Percentiles rank a stretch among this genome's conserved stretches.
Conservation (phyloP, 1,140 invertebrate species). For the Mylabris phalerata region DNA sequence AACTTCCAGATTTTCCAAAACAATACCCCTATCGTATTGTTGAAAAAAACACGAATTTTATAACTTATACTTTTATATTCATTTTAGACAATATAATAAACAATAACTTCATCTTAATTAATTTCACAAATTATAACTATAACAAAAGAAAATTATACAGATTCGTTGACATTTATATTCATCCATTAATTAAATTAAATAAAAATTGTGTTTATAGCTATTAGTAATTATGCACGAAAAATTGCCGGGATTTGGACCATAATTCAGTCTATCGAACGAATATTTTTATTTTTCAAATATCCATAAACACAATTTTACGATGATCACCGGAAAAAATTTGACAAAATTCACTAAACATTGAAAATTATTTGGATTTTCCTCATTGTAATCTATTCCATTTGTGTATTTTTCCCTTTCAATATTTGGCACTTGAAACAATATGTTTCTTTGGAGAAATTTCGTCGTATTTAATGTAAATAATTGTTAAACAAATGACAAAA, state of each 20-base stretch:
- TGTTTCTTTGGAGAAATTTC: slow-evolving; percentile 7
- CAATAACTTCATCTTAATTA: slow-evolving; percentile 8
- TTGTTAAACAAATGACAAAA: slow-evolving; percentile 6
- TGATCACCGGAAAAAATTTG: too few relatives aligned
- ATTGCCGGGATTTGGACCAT: too few relatives aligned
- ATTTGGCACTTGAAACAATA: slow-evolving; percentile 16
- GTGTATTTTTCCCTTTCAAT: background rate
- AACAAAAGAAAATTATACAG: slow-evolving; percentile 8
- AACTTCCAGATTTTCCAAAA: slow-evolving; percentile 5
- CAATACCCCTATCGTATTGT: background rate
- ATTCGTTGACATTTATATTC: slow-evolving; percentile 8
- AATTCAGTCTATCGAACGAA: too few relatives aligned
- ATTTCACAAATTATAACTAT: background rate
- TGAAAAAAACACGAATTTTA: background rate
- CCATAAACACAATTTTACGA: too few relatives aligned
- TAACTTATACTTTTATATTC: slow-evolving; percentile 14
- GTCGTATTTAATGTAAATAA: slow-evolving; percentile 5
- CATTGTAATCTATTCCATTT: too few relatives aligned
- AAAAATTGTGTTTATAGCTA: background rate
- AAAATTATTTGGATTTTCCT: too few relatives aligned
- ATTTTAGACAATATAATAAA: slow-evolving; percentile 16
- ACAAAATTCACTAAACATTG: too few relatives aligned
- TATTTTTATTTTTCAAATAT: too few relatives aligned
- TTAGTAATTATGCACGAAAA: too few relatives aligned
- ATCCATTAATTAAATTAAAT: slow-evolving; percentile 5